These are phyloP conservation scores for Sylvilagus floridanus DNA, from an alignment of 2,797 vertebrate genomes.

Conservation along the genomic window DNA sequence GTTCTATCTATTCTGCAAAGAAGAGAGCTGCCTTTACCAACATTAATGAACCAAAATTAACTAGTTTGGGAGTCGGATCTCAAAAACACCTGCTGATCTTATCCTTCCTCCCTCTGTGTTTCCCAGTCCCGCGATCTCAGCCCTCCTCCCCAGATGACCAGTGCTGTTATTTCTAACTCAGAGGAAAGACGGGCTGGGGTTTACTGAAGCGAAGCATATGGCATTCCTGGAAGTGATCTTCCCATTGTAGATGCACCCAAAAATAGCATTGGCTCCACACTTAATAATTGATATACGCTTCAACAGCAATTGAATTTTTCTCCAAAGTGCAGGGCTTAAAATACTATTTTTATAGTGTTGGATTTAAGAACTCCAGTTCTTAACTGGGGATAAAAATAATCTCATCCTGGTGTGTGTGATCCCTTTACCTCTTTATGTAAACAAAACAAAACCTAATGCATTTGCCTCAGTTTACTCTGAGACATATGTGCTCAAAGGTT, in stretches of 20 bases:
- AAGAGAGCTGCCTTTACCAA: slow-evolving; percentile 60
- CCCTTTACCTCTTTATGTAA: background rate
- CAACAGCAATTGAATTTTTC: slow-evolving; percentile 52
- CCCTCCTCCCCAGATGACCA: background rate
- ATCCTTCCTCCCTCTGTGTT: slow-evolving; percentile 25
- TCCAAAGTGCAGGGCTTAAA: slow-evolving; percentile 61
- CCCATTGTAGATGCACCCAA: slow-evolving; percentile 62
- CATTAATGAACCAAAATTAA: slow-evolving; percentile 70
- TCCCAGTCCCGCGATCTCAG: background rate
- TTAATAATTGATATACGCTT: slow-evolving; percentile 76
- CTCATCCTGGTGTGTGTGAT: background rate
- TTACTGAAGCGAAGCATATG: background rate
- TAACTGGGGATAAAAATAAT: slow-evolving; percentile 43
- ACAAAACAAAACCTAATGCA: background rate
- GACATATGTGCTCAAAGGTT: background rate
- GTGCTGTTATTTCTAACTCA: slow-evolving; percentile 45
- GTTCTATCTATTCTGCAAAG: slow-evolving; percentile 51
- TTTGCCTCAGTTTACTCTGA: slow-evolving; percentile 41
- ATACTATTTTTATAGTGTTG: slow-evolving; percentile 43
- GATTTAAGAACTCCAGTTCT: slow-evolving; percentile 35
- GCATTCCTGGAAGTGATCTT: slow-evolving; percentile 73
- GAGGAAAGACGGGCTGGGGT: background rate
- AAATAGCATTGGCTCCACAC: slow-evolving; percentile 58
- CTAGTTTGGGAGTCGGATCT: slow-evolving; percentile 60
- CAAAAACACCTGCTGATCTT: slow-evolving; percentile 59